Base-by-base conservation (phyloP, 2,888 invertebrate genomes). In the Erebia aethiops region DNA sequence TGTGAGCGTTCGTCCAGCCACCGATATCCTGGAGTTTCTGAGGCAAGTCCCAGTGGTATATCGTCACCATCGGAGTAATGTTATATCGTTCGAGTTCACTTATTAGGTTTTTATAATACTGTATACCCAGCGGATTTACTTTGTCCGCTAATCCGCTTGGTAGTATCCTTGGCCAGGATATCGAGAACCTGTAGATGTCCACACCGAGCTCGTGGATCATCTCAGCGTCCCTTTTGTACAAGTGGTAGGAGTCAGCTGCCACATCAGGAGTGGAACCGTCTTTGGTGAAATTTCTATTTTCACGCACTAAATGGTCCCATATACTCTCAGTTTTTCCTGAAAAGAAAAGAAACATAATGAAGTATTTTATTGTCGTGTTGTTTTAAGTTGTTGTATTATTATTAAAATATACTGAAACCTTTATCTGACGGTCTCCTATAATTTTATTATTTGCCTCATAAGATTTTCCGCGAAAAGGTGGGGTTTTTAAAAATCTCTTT, bases 91-190 rank as follows among this genome's bases (percentile, higher is more conserved):
- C 75, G 9, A 97, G 91, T 78, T 95, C 96, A 79, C 97, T 92
- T 67, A 98, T 96, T 60, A 98, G 87, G 76, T 95, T 94, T 80
- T 95, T 95, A 84, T 98, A 98, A 86, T 97, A 97, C 71, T 95
- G 89, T 13, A 98, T 92, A 18, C 97, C 98, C 2, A 94, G 92
- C 56, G 93, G 88, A 82, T 96, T 98, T 21, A 97, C 89, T 21
- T 94, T 82, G 79, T 95, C 95, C 13, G 94, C 92, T 70, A 94
- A 92, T 11, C 96, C 97, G 13, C 93, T 94, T 0, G 97, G 97
- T 75, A 97, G 87, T 62, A 98, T 92, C 65, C 97, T 90, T 0
- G 96, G 87, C 97, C 97, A 98, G 0, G 97, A 95, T 77, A 96
- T 93, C 0, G 96, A 96, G 84, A 96, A 96, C 57, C 96, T 93